These are phyloP conservation scores for Caerostris extrusa DNA, from an alignment of 1,140 invertebrate genomes.

Conservation along the genomic window DNA sequence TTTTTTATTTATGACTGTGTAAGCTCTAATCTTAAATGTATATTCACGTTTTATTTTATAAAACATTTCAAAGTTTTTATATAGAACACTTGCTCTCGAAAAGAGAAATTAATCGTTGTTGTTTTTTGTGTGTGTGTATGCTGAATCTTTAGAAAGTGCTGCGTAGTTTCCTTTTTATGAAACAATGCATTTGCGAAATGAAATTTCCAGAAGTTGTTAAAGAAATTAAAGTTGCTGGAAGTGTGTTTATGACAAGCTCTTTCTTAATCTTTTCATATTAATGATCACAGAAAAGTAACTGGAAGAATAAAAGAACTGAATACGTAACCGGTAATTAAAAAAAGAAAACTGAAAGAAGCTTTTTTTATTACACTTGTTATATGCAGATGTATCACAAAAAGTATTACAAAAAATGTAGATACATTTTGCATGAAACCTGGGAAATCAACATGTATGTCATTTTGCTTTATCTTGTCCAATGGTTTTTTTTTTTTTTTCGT, in stretches of 20 bases:
- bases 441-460: too few species aligned
- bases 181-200: neutral
- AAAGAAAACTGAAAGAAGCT: neutral
- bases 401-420: too few species aligned
- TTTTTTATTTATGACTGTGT: too few species aligned
- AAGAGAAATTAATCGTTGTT: too few species aligned
- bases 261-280: neutral
- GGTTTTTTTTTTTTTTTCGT: too few species aligned
- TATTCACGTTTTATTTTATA: too few species aligned
- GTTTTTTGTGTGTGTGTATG: too few species aligned
- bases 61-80: too few species aligned
- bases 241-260: slow-evolving; percentile 9
- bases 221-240: neutral
- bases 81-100: too few species aligned
- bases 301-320: neutral
- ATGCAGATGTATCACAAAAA: neutral
- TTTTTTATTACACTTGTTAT: neutral
- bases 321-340: neutral
- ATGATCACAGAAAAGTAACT: neutral
- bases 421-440: too few species aligned
- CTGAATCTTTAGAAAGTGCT: neutral
- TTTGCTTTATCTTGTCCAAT: too few species aligned
- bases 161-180: neutral
- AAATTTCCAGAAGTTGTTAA: slow-evolving; percentile 19
- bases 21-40: too few species aligned